These are phyloP conservation scores for Epinephelus cyanopodus DNA, from an alignment of 2,113 vertebrate species.

Conservation along the genomic window DNA sequence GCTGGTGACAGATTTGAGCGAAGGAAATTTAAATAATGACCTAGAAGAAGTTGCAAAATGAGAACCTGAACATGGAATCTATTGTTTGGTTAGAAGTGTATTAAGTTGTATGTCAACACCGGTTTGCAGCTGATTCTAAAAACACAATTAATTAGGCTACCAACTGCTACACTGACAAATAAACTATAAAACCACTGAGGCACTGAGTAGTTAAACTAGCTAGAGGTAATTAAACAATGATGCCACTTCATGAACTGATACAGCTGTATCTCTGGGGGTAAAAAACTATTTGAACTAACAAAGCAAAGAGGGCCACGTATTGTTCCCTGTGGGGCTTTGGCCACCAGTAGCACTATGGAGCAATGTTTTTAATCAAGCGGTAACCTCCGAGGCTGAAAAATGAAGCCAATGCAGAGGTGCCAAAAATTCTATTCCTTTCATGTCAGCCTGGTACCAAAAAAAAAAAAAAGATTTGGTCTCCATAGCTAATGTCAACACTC, in stretches of 20 bases:
- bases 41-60: slow-evolving; percentile 24
- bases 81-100: background rate
- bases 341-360: too few species aligned
- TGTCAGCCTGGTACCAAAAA: too few species aligned
- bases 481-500: too few species aligned
- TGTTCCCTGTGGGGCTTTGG: too few species aligned
- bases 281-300: background rate
- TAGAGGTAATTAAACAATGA: background rate
- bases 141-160: background rate
- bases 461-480: too few species aligned
- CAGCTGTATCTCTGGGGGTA: background rate
- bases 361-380: too few species aligned
- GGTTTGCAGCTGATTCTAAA: background rate
- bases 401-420: too few species aligned
- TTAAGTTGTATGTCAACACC: too few species aligned
- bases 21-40: slow-evolving; percentile 44
- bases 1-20: background rate
- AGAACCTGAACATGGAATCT: slow-evolving; percentile 10
- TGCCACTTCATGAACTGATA: background rate
- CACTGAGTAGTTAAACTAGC: background rate
- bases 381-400: too few species aligned
- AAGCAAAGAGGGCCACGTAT: too few species aligned
- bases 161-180: background rate
- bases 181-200: background rate
- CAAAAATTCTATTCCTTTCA: too few species aligned